phyloP scores from a whole-genome alignment of 2,888 invertebrate genomes.

The Drosophila pegasa region DNA sequence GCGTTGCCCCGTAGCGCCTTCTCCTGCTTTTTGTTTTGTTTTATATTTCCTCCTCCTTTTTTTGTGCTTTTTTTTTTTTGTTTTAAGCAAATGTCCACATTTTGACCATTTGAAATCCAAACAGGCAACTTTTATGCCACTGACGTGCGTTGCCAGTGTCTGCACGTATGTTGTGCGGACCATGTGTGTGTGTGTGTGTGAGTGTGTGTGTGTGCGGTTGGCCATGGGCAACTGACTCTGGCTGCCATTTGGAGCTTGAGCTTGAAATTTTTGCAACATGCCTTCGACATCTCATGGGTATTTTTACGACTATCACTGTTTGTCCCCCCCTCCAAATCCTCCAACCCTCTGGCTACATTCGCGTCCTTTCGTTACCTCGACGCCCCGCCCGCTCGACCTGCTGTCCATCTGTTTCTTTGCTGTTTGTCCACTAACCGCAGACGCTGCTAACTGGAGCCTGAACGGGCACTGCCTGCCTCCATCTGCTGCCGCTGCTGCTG shows the following conservation, averaged over 20 bases:
- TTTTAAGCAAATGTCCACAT: constrained; percentile 76
- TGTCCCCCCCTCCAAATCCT: neutral
- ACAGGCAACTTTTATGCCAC: constrained; percentile 77
- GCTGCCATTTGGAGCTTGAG: constrained; percentile 71
- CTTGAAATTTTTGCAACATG: constrained; percentile 79
- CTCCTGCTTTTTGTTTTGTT: constrained; percentile 16
- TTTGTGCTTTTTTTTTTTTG: constrained; percentile 23
- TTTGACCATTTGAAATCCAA: constrained; percentile 79
- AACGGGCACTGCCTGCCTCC: neutral
- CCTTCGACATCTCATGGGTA: constrained; percentile 79
- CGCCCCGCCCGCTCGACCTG: neutral
- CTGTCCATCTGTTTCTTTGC: constrained; percentile 26
- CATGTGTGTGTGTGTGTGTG: constrained; percentile 17
- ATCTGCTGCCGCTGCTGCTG: neutral
- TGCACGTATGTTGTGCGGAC: constrained; percentile 21
- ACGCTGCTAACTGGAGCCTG: constrained; percentile 32
- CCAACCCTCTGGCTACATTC: neutral
- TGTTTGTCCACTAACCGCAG: constrained; percentile 57
- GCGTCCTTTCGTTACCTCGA: constrained; percentile 13
- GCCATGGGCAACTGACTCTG: constrained; percentile 54
- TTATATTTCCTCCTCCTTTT: constrained; percentile 14
- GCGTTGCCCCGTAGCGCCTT: neutral
- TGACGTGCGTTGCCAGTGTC: constrained; percentile 60
- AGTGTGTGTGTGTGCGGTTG: constrained; percentile 26
- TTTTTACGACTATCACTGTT: constrained; percentile 74